Percentiles rank a stretch among this genome's conserved stretches.
These are phyloP conservation scores for Acipenser ruthenus DNA, from an alignment of 2,797 vertebrate species.

Conservation along the genomic window DNA sequence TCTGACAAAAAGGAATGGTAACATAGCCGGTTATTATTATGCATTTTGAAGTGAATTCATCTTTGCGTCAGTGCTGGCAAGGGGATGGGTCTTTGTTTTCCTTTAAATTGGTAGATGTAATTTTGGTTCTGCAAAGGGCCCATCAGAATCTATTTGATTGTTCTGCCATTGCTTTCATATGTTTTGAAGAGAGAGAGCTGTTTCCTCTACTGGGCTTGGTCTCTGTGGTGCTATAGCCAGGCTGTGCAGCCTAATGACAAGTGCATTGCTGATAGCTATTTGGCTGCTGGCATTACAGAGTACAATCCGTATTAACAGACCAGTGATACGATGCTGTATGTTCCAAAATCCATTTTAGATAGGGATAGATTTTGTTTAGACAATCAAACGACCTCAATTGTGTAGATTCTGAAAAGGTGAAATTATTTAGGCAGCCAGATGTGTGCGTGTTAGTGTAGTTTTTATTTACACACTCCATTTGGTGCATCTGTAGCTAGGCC, in stretches of 20 bases:
- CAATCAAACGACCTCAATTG: conserved; percentile 2
- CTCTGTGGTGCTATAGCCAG: conserved; percentile 10
- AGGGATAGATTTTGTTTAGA: not conserved
- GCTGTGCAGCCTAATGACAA: conserved; percentile 29
- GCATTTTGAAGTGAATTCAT: not conserved
- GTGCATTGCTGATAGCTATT: conserved; percentile 15
- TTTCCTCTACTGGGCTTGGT: conserved; percentile 6
- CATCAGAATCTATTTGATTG: not conserved
- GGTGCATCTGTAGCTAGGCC: not conserved
- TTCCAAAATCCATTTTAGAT: not conserved
- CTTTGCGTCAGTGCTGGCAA: not conserved
- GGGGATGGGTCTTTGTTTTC: not conserved
- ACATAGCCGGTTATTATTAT: not conserved
- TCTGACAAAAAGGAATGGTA: conserved; percentile 14
- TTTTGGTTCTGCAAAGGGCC: no score
- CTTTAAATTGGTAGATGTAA: not conserved
- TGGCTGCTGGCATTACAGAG: not conserved
- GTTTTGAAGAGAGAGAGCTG: not conserved
- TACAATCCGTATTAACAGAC: not conserved
- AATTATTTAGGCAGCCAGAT: conserved; percentile 15
- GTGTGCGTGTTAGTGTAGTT: conserved; percentile 14
- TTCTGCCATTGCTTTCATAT: not conserved
- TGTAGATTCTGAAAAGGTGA: conserved; percentile 1
- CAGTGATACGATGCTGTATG: not conserved
- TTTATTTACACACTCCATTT: not conserved